A percentile compares a stretch with the other conserved stretches of the same genome.
Conservation (phyloP, 1,140 invertebrate species). For the Drosophila gunungcola region DNA sequence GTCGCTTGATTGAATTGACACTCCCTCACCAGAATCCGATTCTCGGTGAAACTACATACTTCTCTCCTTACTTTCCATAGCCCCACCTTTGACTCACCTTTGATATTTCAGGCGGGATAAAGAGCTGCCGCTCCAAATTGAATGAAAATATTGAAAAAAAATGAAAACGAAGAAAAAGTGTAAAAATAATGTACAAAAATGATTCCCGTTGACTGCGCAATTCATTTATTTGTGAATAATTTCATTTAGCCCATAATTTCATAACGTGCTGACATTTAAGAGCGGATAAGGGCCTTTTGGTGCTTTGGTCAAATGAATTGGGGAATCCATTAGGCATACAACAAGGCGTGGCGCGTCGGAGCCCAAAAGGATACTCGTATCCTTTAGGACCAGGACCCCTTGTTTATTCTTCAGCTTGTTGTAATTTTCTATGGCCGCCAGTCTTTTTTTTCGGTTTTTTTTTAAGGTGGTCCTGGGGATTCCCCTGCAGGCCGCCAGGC, state of each 20-base stretch:
- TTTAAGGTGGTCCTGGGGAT: neutral
- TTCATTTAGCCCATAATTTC: constrained; percentile 50
- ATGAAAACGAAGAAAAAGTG: constrained; percentile 23
- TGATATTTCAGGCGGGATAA: constrained; percentile 57
- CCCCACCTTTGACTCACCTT: constrained; percentile 48
- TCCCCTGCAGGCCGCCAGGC: neutral
- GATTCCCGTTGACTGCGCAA: constrained; percentile 65
- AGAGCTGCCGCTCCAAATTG: constrained; percentile 50
- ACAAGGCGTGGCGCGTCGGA: constrained; percentile 10
- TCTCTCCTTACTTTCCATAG: neutral
- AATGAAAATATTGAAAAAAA: constrained; percentile 60
- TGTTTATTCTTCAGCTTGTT: constrained; percentile 33
- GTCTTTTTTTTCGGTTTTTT: constrained; percentile 5
- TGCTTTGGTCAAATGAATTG: constrained; percentile 30
- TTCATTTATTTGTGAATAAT: constrained; percentile 67
- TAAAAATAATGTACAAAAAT: constrained; percentile 46
- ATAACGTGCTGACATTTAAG: constrained; percentile 64
- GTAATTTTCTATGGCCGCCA: constrained; percentile 34
- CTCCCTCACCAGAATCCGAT: constrained; percentile 29
- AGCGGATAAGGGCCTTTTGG: constrained; percentile 19
- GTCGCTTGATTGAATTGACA: constrained; percentile 76
- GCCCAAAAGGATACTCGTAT: constrained; percentile 25
- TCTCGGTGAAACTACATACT: constrained; percentile 52
- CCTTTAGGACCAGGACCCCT: constrained; percentile 16
- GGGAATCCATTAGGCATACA: constrained; percentile 30